phyloP scores from a whole-genome alignment of 2,797 vertebrate genomes.

The Vireo griseus region DNA sequence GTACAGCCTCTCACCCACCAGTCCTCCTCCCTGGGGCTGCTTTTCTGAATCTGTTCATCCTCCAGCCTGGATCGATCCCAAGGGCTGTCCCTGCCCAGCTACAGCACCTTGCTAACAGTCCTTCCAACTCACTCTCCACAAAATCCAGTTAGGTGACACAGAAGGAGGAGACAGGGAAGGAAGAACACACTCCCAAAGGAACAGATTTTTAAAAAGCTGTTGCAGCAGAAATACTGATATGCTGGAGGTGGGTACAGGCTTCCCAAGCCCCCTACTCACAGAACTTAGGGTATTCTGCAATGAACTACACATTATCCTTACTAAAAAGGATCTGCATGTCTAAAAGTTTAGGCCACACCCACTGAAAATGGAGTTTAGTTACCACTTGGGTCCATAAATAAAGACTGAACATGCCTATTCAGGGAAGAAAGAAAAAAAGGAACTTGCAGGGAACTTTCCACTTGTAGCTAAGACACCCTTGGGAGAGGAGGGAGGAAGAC shows the following conservation, averaged over 20 bases:
- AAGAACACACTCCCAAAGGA: background rate
- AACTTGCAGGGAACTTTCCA: constrained; percentile 36
- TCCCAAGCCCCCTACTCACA: background rate
- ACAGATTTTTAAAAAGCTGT: background rate
- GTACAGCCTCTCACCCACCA: background rate
- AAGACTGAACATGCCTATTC: background rate
- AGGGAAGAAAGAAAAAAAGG: background rate
- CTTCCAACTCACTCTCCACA: background rate
- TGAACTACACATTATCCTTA: background rate
- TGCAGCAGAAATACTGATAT: background rate
- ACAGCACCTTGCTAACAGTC: background rate
- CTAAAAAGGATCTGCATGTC: background rate
- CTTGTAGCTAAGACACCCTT: constrained; percentile 19
- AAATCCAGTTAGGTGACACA: background rate
- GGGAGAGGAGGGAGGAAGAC: constrained; percentile 26
- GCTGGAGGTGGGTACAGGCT: background rate
- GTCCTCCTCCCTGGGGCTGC: background rate
- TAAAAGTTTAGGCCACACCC: background rate
- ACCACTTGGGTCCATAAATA: background rate
- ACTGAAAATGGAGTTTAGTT: background rate
- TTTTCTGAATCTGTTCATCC: background rate
- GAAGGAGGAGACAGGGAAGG: background rate
- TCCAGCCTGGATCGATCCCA: background rate
- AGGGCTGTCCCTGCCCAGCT: background rate
- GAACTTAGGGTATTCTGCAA: accelerated